Base-by-base conservation (phyloP, 1,140 invertebrate genomes). In the Tetramorium parvispinum region DNA sequence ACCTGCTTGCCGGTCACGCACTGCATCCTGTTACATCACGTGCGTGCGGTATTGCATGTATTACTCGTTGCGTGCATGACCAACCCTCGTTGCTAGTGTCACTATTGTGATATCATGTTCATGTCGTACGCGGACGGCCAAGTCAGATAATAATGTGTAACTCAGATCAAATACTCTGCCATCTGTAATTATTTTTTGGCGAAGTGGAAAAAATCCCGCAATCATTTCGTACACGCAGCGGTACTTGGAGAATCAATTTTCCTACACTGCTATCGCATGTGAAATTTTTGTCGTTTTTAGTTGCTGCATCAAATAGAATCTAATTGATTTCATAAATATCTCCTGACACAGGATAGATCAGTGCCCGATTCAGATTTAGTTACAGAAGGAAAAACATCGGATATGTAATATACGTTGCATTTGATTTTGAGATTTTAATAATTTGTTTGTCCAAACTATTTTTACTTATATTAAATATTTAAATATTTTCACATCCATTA, bases 1-100 rank as follows among this genome's bases (percentile, higher is more conserved):
- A 53, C 49, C 73, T 63, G 79, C 57, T 88, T 66, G 76, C 81
- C 55, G 83, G 88, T 91, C 91, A 91, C 88, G 88, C 83, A 85
- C 73, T 37, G 86, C 79, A 86, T 88, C 70, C 83, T 61, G 63
- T 76, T 85, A 77, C 75, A 86, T 89, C 87, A 63, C 70, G 63
- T 63, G 90, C 70, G 88, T 91, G 83, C 59, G 37, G 40, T 55
- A 59, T 77, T 66, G 82, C 87, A 66, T 88, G 82, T 81, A 76
- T 55, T 55, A 40, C 53, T 78, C 49, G 70, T 89, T 65, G 89
- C 89, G 87, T 86, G 89, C 27, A 24, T 21, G n/a, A 27, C 61
- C 18, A 32, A 21, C 51, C 77, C 71, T 83, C 65, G 57, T 82
- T 75, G 82, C 43, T 37, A 55, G 59, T 53, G 85, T 70, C 81